Evolutionary conservation across 1,140 invertebrate species (phyloP), one percentile per base, ranked within the genome.

Genomic region (Onthophagus taurus): DNA sequence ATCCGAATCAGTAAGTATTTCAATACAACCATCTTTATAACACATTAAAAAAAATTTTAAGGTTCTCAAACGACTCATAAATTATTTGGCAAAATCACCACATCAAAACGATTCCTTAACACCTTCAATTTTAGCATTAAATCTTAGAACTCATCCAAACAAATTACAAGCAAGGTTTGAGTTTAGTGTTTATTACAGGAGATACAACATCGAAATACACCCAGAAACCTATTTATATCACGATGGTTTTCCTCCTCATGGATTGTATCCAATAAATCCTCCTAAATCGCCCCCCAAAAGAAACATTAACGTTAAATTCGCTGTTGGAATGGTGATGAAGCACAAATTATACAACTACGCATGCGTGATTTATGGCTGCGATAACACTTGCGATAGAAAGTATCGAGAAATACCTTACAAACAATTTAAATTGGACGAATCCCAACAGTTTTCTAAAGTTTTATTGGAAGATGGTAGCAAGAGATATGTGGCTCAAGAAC

Each of bases 401-500:
- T 74, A 76, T 42, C 44, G 51, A 5, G 70, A 76, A 46, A 76
- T 79, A 71, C 71, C 71, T 0, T 70, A 76, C 2, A 55, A 75
- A 31, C 65, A 67, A 24, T 57, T 83, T 3, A 51, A 62, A 2
- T 58, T 61, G n/a, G 74, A 75, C 41, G 54, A 63, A 2, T 56
- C 73, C 21, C 83, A 87, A 59, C 82, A 83, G 2, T 85, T 83
- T 64, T 89, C 86, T 58, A 70, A 77, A 54, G 75, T 85, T n/a
- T 60, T 83, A 13, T 76, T 75, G 0, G 70, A 75, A 24, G 78
- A 85, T 65, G 80, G 81, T 7, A 77, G 76, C 2, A 74, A 72
- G 31, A 70, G 80, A 68, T 85, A 83, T 59, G 77, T 76, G 2
- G 75, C 80, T 30, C 75, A 77, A 81, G 82, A 84, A 67, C 50